Percentiles rank a stretch among this genome's conserved stretches.
Conservation (phyloP, 2,797 vertebrate genomes). For the Chelmon rostratus region DNA sequence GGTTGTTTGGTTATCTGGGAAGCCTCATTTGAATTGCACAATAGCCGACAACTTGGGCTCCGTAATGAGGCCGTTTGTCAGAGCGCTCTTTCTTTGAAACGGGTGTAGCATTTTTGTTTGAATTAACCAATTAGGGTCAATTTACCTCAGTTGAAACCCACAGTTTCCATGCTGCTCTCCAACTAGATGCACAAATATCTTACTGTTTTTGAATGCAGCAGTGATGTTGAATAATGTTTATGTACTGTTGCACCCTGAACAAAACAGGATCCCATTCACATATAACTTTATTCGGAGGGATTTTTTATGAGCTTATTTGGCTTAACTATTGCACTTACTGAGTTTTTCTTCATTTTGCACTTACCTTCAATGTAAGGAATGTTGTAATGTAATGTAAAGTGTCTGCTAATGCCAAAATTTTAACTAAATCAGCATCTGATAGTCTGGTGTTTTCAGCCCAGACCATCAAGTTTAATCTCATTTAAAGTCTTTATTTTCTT, state of each 20-base stretch:
- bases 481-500: not conserved
- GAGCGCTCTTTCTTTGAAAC: constrained; percentile 44
- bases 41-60: constrained; percentile 50
- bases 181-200: constrained; percentile 1
- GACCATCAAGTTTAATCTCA: not conserved
- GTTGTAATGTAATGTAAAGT: not conserved
- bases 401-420: not conserved
- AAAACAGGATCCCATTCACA: not conserved
- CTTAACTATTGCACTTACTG: not conserved
- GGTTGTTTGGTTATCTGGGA: constrained; percentile 47
- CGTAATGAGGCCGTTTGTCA: constrained; percentile 66
- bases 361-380: not conserved
- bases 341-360: not conserved
- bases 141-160: constrained; percentile 49
- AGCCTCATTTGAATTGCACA: constrained; percentile 64
- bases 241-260: not conserved
- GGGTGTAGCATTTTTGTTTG: constrained; percentile 35
- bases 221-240: constrained; percentile 1
- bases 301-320: not conserved
- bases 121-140: constrained; percentile 70
- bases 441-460: not conserved
- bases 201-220: constrained; percentile 1
- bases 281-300: not conserved
- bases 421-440: not conserved
- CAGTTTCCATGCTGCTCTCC: constrained; percentile 10